Evolutionary conservation across 2,113 vertebrate genomes (phyloP).

Genomic region (Crotophaga sulcirostris): DNA sequence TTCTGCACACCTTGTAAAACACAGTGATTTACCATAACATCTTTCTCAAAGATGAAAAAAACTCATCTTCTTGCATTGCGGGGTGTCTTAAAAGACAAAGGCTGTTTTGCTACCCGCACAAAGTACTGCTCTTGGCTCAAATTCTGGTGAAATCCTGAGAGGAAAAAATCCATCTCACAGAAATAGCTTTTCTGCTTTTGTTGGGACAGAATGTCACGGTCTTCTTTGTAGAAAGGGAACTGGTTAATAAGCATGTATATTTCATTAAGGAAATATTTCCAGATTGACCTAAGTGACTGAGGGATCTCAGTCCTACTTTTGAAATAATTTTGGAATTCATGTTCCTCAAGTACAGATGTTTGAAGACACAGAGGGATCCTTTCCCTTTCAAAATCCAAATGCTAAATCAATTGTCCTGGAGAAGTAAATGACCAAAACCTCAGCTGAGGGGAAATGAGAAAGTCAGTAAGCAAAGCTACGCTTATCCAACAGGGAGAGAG

Average conservation of each 20-base stretch:
- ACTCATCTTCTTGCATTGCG: neutral
- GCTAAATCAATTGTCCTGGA: neutral
- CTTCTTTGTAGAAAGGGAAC: neutral
- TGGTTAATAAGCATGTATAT: neutral
- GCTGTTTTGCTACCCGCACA: rapidly evolving
- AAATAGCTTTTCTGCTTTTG: neutral
- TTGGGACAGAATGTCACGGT: neutral
- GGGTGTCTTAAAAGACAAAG: neutral
- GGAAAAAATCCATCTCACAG: neutral
- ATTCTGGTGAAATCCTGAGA: neutral
- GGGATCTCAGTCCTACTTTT: neutral
- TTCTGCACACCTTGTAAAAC: neutral
- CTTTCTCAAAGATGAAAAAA: neutral
- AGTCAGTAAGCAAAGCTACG: neutral
- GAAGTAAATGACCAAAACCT: neutral
- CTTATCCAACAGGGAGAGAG: neutral
- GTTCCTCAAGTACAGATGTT: neutral
- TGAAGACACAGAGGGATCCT: neutral
- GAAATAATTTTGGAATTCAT: neutral
- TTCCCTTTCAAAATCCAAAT: neutral
- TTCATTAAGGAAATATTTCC: neutral
- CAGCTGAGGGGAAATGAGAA: neutral
- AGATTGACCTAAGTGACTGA: neutral
- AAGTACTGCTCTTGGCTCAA: neutral
- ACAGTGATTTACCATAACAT: neutral